Conservation (phyloP, 2,797 vertebrate species). For the Hemitrygon akajei region DNA sequence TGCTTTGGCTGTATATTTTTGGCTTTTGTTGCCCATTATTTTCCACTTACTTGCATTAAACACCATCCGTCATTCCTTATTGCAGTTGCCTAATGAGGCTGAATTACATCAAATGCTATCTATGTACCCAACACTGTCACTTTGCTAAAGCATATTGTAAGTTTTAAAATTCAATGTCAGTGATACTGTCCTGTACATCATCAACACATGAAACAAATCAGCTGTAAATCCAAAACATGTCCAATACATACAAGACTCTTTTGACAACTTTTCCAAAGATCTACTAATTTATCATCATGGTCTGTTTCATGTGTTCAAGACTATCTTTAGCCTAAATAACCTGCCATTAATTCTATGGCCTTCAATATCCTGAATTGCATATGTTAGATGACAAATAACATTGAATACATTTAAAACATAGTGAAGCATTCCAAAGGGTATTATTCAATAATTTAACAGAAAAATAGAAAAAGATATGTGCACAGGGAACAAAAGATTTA, state of each 20-base stretch:
- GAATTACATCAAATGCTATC: neutral
- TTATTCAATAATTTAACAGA: neutral
- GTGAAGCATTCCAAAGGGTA: neutral
- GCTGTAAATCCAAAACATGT: neutral
- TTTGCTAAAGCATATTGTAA: neutral
- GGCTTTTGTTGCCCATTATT: neutral
- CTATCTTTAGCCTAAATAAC: neutral
- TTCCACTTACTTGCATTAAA: neutral
- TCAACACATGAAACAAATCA: neutral
- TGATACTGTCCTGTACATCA: neutral
- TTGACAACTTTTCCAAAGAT: neutral
- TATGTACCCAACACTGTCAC: neutral
- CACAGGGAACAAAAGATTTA: neutral
- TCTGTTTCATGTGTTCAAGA: neutral
- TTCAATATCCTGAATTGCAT: neutral
- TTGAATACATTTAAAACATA: neutral
- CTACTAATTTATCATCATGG: neutral
- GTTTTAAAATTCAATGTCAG: neutral
- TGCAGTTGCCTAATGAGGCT: neutral
- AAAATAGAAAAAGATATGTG: neutral
- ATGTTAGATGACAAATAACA: neutral
- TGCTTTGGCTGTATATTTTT: neutral
- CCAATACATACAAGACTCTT: neutral
- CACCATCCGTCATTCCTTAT: neutral
- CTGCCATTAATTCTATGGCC: neutral